Base-by-base conservation (phyloP, 2,888 invertebrate species). In the Rhorus exstirpatorius region DNA sequence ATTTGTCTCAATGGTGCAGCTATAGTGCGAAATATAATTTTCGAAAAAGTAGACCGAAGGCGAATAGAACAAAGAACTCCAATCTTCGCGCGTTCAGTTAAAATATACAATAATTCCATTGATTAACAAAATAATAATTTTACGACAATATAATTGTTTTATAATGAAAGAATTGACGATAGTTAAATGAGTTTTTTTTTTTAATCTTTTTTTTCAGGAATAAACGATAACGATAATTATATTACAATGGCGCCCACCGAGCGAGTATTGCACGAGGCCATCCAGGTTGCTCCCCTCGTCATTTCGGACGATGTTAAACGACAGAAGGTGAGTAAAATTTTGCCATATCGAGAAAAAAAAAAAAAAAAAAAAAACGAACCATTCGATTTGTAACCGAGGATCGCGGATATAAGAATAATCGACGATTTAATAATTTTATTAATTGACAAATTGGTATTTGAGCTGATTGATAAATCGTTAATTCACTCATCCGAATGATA, bases 241-340 rank as follows among this genome's bases (percentile, higher is more conserved):
- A 67, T 68, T 12, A 92, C 89, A 89, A 89, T 89, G 75, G 87
- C 89, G 31, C 90, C 91, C 4, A 83, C 89, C n/a, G 91, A 92
- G 67, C 88, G 86, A 60, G 88, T 88, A 44, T 89, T 92, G 14
- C 89, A 91, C 65, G 91, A 91, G 63, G 90, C 91, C 31, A 92
- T 92, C 72, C 90, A 91, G 79, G 91, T 92, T n/a, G 83, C 89
- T 10, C 89, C 92, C 8, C 85, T 92, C 49, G 85, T 86, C 51
- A 84, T 92, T 19, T 85, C 89, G 10, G 91, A 92, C 81, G 89
- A 90, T 75, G 90, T 90, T 41, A 90, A 87, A 77, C 84, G 87
- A 51, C 91, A 90, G 68, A 90, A 90, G 88, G 92, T 91, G 61
- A 87, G 88, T 85, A 24, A 58, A 58, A 26, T 26, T 31, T 51